These are phyloP conservation scores for Aphelocoma californica DNA, from an alignment of 2,797 vertebrate species.

Conservation along the genomic window DNA sequence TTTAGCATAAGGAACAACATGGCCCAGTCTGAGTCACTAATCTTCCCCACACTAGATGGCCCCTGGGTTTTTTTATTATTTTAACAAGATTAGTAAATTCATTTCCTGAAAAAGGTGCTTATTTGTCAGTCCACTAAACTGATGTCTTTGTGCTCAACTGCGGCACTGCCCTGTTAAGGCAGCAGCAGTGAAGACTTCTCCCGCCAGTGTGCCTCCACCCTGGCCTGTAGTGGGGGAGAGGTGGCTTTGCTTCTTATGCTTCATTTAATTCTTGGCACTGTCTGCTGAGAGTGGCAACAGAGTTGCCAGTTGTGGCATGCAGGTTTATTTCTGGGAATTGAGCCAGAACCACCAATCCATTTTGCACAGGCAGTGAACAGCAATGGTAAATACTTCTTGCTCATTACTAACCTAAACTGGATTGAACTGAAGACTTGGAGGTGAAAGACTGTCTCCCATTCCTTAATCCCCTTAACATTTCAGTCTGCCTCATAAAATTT, in stretches of 20 bases:
- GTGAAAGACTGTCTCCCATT: conserved; percentile 32
- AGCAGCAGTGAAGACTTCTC: neutral
- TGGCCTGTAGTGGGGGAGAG: neutral
- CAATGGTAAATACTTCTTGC: conserved; percentile 25
- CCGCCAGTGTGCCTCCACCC: neutral
- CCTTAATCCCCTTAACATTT: conserved; percentile 49
- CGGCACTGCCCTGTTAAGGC: neutral
- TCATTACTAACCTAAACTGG: neutral
- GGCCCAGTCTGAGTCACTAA: neutral
- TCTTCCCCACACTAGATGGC: neutral
- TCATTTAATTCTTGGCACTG: conserved; percentile 36
- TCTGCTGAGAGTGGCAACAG: neutral
- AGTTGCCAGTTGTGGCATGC: conserved; percentile 53
- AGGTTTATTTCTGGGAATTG: conserved; percentile 22
- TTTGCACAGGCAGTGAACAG: conserved; percentile 28
- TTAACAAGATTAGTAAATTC: neutral
- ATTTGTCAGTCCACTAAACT: neutral
- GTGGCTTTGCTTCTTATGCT: conserved; percentile 5
- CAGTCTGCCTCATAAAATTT: conserved; percentile 37
- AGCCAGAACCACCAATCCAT: conserved; percentile 53
- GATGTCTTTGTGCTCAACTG: neutral
- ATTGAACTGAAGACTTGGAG: conserved; percentile 26
- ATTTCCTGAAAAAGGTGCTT: neutral
- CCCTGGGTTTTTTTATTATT: neutral
- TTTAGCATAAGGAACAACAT: neutral